These are phyloP conservation scores for Diadophis punctatus DNA, from an alignment of 2,113 vertebrate species.

Conservation along the genomic window DNA sequence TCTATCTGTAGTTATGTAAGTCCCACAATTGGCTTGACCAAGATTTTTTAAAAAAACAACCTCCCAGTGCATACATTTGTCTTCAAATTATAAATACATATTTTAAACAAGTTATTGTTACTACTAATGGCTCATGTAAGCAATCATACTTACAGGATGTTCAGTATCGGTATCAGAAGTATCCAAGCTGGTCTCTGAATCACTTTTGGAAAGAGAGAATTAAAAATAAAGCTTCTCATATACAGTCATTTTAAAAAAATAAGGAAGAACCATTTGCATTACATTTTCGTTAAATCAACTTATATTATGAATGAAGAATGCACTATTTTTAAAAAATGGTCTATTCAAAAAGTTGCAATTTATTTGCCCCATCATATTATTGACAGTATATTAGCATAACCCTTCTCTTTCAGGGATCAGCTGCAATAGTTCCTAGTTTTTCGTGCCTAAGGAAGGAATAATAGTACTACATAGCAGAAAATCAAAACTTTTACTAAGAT, in stretches of 20 bases:
- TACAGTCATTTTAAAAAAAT: background rate
- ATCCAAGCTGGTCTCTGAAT: conserved; percentile 68
- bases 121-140: background rate
- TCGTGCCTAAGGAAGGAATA: background rate
- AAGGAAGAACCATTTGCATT: background rate
- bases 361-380: background rate
- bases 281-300: background rate
- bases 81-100: background rate
- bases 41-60: background rate
- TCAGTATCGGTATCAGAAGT: conserved; percentile 75
- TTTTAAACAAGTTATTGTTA: background rate
- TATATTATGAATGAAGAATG: background rate
- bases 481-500: background rate
- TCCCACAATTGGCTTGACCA: background rate
- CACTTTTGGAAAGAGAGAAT: conserved; percentile 55
- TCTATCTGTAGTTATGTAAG: background rate
- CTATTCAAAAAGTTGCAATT: background rate
- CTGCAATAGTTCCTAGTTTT: background rate
- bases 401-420: background rate
- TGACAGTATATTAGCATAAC: background rate
- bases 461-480: background rate
- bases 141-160: conserved; percentile 69
- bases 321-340: background rate
- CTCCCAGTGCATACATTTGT: background rate
- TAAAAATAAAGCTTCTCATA: background rate